Percentiles rank a stretch among this genome's conserved stretches.
Conservation (phyloP, 2,797 vertebrate species). For the Typhlichthys eigenmanni region DNA sequence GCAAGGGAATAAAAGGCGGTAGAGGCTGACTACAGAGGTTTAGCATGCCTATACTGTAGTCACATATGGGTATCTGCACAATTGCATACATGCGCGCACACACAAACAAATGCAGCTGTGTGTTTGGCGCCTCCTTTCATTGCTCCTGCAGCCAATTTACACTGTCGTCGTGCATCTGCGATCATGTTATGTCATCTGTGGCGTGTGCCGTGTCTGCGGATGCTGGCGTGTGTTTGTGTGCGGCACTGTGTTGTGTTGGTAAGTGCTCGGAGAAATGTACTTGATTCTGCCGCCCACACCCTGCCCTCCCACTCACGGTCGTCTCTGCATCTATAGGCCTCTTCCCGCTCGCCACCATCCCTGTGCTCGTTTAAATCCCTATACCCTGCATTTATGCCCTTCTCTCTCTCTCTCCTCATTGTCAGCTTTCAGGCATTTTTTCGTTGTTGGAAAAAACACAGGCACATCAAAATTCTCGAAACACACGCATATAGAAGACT, state of each 20-base stretch:
- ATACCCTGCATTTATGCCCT: slow-evolving; percentile 71
- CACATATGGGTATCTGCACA: slow-evolving; percentile 1
- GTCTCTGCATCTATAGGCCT: slow-evolving; percentile 81
- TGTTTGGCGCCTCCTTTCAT: not conserved
- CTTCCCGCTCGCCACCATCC: slow-evolving; percentile 75
- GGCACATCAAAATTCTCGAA: slow-evolving; percentile 24
- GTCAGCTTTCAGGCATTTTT: slow-evolving; percentile 49
- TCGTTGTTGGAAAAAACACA: slow-evolving; percentile 45
- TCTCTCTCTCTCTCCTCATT: not conserved
- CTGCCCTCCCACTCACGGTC: slow-evolving; percentile 76
- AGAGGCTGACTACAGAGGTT: slow-evolving; percentile 61
- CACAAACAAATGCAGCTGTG: slow-evolving; percentile 9
- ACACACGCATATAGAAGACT: slow-evolving; percentile 1
- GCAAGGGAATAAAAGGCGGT: slow-evolving; percentile 54
- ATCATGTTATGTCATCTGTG: slow-evolving; percentile 44
- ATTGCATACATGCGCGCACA: not conserved
- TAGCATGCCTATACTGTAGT: slow-evolving; percentile 44
- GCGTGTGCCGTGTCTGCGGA: slow-evolving; percentile 51
- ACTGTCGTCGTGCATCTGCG: not conserved
- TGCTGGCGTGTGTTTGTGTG: slow-evolving; percentile 64
- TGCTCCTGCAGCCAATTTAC: slow-evolving; percentile 1
- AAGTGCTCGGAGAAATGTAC: slow-evolving; percentile 84
- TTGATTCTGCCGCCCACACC: slow-evolving; percentile 82
- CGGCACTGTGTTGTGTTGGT: slow-evolving; percentile 74
- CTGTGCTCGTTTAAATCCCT: slow-evolving; percentile 75